Evolutionary conservation across 2,888 invertebrate genomes (phyloP).

Genomic region (Cryptocheilus praepositus): DNA sequence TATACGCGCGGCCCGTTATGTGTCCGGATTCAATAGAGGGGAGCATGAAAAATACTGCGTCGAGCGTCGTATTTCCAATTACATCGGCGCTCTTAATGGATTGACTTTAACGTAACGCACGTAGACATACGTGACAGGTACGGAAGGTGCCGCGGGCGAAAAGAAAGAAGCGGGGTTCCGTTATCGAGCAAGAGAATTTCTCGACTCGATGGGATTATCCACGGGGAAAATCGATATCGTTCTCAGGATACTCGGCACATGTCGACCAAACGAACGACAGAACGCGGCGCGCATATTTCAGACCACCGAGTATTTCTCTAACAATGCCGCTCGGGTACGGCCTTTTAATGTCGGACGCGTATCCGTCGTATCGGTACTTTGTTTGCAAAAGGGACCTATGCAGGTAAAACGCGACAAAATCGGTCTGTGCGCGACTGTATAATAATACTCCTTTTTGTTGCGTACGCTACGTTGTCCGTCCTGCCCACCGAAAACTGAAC

Average conservation of each 20-base stretch:
- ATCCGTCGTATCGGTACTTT: conserved; percentile 24
- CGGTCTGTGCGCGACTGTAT: too few relatives aligned
- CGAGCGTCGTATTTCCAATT: conserved; percentile 2
- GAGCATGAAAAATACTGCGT: background rate
- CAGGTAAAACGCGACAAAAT: conserved; percentile 13
- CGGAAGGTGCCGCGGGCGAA: background rate
- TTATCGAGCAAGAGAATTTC: conserved; percentile 28
- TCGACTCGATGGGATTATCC: conserved; percentile 30
- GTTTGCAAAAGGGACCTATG: conserved; percentile 39
- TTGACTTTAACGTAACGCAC: background rate
- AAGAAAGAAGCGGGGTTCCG: conserved; percentile 9
- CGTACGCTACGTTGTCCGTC: too few relatives aligned
- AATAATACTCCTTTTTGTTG: too few relatives aligned
- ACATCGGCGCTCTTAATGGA: conserved; percentile 4
- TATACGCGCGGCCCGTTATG: too few relatives aligned
- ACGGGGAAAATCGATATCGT: conserved; percentile 49
- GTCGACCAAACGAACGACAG: conserved; percentile 45
- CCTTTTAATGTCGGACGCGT: conserved; percentile 41
- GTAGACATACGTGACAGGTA: background rate
- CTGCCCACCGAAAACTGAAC: too few relatives aligned
- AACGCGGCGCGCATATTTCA: conserved; percentile 45
- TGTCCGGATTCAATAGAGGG: background rate
- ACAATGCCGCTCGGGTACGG: conserved; percentile 34
- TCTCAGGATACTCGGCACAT: conserved; percentile 36
- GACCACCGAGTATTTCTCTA: conserved; percentile 38